phyloP scores from a whole-genome alignment of 2,113 vertebrate species.

The Candoia aspera region DNA sequence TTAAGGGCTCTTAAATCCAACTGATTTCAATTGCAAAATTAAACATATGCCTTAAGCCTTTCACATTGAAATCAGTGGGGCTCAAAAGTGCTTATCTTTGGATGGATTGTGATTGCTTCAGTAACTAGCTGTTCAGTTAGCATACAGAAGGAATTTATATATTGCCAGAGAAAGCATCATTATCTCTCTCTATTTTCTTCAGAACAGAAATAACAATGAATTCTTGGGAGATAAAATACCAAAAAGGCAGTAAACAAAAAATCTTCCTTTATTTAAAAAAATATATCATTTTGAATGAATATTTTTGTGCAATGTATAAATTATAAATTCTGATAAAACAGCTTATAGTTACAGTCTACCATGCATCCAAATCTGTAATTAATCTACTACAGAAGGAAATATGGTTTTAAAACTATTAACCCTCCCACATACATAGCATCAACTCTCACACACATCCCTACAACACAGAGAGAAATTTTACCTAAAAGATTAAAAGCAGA shows the following conservation, averaged over 20 bases:
- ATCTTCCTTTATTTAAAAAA: neutral
- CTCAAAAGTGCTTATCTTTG: slow-evolving; percentile 7
- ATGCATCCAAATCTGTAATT: slow-evolving; percentile 17
- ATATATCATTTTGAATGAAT: neutral
- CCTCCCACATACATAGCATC: neutral
- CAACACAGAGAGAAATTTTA: neutral
- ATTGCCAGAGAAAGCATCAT: slow-evolving; percentile 5
- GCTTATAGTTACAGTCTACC: neutral
- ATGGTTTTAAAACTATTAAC: neutral
- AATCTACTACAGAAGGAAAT: slow-evolving; percentile 8
- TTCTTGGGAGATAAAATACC: neutral
- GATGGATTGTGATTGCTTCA: slow-evolving; percentile 5
- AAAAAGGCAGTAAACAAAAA: neutral
- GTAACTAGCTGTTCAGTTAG: slow-evolving; percentile 27
- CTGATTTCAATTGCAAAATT: neutral
- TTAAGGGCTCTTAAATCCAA: neutral
- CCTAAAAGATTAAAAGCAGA: neutral
- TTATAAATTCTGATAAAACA: slow-evolving; percentile 18
- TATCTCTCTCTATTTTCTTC: neutral
- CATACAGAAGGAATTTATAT: slow-evolving; percentile 19
- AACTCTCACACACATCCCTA: neutral
- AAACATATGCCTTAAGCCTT: neutral
- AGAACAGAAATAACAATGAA: slow-evolving; percentile 20
- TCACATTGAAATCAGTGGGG: neutral
- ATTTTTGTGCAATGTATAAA: neutral